A percentile compares a stretch with the other conserved stretches of the same genome.
Evolutionary conservation across 2,888 invertebrate genomes (phyloP).

Genomic region (Callimorpha dominula): DNA sequence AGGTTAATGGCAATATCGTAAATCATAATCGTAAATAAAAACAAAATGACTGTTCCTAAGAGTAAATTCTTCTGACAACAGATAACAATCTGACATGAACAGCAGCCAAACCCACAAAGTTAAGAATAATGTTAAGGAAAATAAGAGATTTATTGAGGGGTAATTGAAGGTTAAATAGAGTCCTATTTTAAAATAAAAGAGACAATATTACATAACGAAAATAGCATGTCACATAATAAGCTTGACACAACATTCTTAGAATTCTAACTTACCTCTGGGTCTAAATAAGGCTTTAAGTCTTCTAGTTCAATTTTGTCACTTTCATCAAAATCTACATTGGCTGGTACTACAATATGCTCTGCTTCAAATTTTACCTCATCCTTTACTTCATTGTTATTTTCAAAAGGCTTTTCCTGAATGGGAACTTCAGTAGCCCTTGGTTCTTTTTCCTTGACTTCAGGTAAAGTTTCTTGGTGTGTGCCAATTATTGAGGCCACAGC

Average conservation of each 20-base stretch:
- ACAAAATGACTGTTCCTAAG: neutral
- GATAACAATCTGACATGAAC: too few species aligned
- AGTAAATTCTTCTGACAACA: neutral
- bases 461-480: conserved; percentile 50
- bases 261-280: conserved; percentile 23
- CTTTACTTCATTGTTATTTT: neutral
- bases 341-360: neutral
- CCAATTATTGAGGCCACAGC: conserved; percentile 81
- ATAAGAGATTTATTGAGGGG: too few species aligned
- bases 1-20: neutral
- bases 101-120: too few species aligned
- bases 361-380: conserved; percentile 12
- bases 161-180: too few species aligned
- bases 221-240: neutral
- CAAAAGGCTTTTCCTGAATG: conserved; percentile 8
- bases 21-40: neutral
- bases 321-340: neutral
- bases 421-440: conserved; percentile 30
- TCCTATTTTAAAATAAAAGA: too few species aligned
- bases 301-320: conserved; percentile 29
- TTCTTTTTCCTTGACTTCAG: conserved; percentile 29
- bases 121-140: too few species aligned
- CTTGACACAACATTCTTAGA: neutral
- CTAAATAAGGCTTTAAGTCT: conserved; percentile 29
- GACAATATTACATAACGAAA: too few species aligned